phyloP scores from a whole-genome alignment of 2,113 vertebrate genomes.

The Paraplagusia blochii region DNA sequence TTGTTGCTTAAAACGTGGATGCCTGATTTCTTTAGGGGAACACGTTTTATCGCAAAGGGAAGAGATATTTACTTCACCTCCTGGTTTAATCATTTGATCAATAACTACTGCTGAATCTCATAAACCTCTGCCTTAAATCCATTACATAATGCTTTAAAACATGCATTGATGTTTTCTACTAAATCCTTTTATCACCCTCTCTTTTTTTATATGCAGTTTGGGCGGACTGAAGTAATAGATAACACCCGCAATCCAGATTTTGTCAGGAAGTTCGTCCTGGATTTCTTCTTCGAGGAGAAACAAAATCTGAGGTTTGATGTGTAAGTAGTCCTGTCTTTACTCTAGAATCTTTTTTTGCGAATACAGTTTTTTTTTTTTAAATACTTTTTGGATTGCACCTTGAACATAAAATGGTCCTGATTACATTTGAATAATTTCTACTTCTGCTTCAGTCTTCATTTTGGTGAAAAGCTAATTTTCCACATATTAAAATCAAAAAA shows the following conservation, averaged over 20 bases:
- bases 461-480: conserved; percentile 18
- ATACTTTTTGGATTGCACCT: background rate
- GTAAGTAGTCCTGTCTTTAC: conserved; percentile 75
- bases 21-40: conserved; percentile 48
- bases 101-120: conserved; percentile 15
- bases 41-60: conserved; percentile 3
- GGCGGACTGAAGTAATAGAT: conserved; percentile 93
- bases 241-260: conserved; percentile 97
- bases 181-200: background rate
- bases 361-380: background rate
- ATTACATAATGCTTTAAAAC: conserved; percentile 5
- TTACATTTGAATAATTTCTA: conserved; percentile 31
- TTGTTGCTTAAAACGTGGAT: conserved; percentile 13
- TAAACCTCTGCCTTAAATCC: background rate
- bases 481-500: conserved; percentile 9
- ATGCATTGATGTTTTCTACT: conserved; percentile 11
- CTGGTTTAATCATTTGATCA: conserved; percentile 5
- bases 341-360: conserved; percentile 3
- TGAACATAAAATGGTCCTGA: conserved; percentile 6
- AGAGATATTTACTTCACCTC: background rate
- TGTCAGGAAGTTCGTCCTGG: conserved; percentile 92
- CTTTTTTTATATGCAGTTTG: conserved; percentile 76
- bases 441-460: conserved; percentile 1
- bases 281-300: conserved; percentile 98
- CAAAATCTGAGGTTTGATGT: conserved; percentile 95